Percentiles rank a stretch among this genome's conserved stretches.
phyloP scores from a whole-genome alignment of 2,113 vertebrate species.

The Saccopteryx bilineata region DNA sequence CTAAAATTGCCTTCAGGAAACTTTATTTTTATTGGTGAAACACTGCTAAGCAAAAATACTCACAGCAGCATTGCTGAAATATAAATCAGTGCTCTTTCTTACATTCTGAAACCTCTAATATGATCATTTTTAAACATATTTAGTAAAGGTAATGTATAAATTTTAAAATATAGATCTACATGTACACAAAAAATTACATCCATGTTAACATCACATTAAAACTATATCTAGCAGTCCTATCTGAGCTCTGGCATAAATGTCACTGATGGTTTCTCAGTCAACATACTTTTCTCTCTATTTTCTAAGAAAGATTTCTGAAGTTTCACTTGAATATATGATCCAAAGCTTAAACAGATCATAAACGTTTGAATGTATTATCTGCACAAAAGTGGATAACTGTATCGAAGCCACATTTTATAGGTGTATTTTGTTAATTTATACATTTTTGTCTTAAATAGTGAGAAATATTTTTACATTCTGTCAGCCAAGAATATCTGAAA shows the following conservation, averaged over 20 bases:
- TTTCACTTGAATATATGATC: not conserved
- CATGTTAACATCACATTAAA: not conserved
- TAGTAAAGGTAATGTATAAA: not conserved
- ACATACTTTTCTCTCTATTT: not conserved
- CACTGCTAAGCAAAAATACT: not conserved
- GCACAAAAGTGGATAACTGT: not conserved
- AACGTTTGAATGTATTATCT: not conserved
- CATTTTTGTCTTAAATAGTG: not conserved
- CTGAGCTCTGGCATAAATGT: not conserved
- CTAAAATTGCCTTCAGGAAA: not conserved
- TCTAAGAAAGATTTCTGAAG: not conserved
- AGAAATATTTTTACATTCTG: not conserved
- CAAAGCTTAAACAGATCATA: not conserved
- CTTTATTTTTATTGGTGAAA: not conserved
- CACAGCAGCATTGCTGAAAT: not conserved
- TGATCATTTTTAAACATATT: not conserved
- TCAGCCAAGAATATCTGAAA: not conserved
- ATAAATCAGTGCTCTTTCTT: not conserved
- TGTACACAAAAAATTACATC: not conserved
- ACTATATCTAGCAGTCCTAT: not conserved
- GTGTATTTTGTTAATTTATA: not conserved
- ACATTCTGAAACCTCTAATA: not conserved
- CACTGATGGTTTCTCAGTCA: not conserved
- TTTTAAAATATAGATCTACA: not conserved
- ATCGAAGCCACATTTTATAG: not conserved